Evolutionary conservation across 2,797 vertebrate genomes (phyloP).

Genomic region (Buceros bicornis): DNA sequence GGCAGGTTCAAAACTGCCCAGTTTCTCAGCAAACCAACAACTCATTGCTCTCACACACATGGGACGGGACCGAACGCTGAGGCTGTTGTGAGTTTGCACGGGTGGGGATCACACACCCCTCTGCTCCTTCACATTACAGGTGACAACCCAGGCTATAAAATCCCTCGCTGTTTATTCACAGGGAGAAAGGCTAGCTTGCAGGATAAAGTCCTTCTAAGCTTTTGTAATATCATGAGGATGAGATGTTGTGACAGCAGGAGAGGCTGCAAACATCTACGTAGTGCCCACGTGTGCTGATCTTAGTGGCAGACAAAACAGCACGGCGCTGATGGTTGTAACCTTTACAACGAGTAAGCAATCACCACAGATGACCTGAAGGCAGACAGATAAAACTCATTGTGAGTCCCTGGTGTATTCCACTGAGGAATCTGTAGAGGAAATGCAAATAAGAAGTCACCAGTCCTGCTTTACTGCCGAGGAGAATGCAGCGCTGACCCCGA

Average conservation of each 20-base stretch:
- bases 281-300: background rate
- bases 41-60: background rate
- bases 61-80: fast-evolving
- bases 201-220: background rate
- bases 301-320: background rate
- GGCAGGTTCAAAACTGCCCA: fast-evolving
- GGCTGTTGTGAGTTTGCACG: too few species aligned
- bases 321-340: background rate
- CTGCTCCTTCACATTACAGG: background rate
- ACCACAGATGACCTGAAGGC: background rate
- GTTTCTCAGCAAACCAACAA: background rate
- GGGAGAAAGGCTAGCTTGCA: background rate
- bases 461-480: background rate
- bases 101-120: fast-evolving
- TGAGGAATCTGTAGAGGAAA: background rate
- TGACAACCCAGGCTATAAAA: background rate
- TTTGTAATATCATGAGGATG: background rate
- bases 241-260: background rate
- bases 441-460: constrained; percentile 26
- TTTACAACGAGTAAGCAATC: constrained; percentile 35
- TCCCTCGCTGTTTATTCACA: background rate
- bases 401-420: background rate
- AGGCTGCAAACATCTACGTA: background rate
- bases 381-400: background rate
- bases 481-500: background rate